Base-by-base conservation (phyloP, 1,140 invertebrate genomes). In the Magallana ariakensis region DNA sequence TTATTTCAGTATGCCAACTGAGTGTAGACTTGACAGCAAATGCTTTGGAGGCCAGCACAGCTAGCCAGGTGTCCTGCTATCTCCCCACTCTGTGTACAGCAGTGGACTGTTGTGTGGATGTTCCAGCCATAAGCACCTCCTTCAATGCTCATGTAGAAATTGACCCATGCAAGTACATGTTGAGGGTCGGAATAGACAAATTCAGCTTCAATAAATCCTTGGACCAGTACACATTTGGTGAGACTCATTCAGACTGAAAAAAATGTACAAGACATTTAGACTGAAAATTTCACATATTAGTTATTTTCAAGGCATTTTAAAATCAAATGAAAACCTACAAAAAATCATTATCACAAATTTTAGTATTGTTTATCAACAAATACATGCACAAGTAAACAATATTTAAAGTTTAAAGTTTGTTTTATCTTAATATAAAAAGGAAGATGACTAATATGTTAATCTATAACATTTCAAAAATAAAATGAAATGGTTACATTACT, bases 81-180 rank as follows among this genome's bases (percentile, higher is more conserved):
- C 83, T 87, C 7, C 62, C 85, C 15, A 56, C 85, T n/a, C 57
- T 22, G 56, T 89, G 88, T 87, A 87, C 85, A n/a, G 83, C 83
- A 10, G 54, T 84, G 0, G 55, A 83, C 13, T 89, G 88, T 56
- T 89, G 88, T 87, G 80, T 89, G 15, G 54, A 89, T 9, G 85
- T 85, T n/a, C 80, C 54, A n/a, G 83, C 54, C 9, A 46, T 89
- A 0, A 70, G 53, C n/a, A 80, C 83, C 15, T 85, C 83, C 10
- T 66, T 89, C 53, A 66, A 81, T 87, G 83, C 33, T 22, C 57
- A 33, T 26, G 83, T 87, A 13, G 83, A 84, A 7, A 58, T 89
- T 8, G 66, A 87, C 53, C 75, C 88, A 7, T 89, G 88, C 70
- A 66, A 58, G 66, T 89, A 84, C 57, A 85, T 83, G 62, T 75